phyloP scores from a whole-genome alignment of 2,797 vertebrate species.

The Sebastes wilsoni region DNA sequence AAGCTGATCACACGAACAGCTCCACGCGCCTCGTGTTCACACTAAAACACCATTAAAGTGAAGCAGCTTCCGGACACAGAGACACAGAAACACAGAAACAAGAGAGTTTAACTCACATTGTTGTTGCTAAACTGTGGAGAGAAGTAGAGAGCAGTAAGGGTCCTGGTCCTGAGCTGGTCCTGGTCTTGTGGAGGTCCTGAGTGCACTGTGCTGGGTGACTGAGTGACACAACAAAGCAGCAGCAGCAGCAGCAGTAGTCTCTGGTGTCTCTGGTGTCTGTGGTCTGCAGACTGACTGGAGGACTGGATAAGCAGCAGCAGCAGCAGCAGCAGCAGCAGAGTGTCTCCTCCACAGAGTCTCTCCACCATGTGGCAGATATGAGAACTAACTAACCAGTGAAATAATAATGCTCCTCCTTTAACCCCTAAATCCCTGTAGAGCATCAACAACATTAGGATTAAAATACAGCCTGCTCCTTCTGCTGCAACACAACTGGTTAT shows the following conservation, averaged over 20 bases:
- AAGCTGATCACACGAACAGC: neutral
- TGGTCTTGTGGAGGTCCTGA: neutral
- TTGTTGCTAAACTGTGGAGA: neutral
- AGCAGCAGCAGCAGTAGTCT: neutral
- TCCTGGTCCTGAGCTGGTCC: neutral
- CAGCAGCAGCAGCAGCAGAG: neutral
- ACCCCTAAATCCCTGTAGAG: conserved; percentile 21
- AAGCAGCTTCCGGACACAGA: neutral
- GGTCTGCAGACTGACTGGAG: neutral
- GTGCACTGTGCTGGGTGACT: neutral
- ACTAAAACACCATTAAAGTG: neutral
- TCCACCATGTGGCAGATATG: conserved; percentile 56
- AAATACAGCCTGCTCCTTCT: neutral
- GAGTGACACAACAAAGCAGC: conserved; percentile 21
- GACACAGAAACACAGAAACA: neutral
- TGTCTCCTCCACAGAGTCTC: neutral
- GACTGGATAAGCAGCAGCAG: neutral
- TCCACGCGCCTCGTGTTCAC: conserved; percentile 2
- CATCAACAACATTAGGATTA: neutral
- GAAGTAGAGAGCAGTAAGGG: neutral
- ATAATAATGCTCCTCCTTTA: neutral
- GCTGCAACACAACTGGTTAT: neutral
- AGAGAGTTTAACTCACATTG: conserved; percentile 42
- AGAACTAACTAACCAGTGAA: neutral
- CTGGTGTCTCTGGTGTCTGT: neutral